These are phyloP conservation scores for Condylura cristata DNA, from an alignment of 2,113 vertebrate species.

Conservation along the genomic window DNA sequence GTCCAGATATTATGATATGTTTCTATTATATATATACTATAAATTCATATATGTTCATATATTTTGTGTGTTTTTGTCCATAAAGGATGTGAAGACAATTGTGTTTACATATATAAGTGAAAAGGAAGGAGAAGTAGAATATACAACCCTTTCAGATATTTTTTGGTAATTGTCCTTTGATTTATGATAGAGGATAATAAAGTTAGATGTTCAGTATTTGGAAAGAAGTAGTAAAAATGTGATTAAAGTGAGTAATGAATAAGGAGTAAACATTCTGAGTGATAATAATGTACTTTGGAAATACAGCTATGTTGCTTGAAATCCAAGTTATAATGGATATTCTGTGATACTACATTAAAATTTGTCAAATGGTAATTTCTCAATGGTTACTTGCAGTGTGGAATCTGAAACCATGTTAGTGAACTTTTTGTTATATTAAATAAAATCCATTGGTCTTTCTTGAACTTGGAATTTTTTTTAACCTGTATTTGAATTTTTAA, in stretches of 20 bases:
- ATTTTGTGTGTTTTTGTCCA: not conserved
- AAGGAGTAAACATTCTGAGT: not conserved
- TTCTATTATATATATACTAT: not conserved
- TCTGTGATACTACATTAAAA: not conserved
- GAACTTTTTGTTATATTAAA: no score
- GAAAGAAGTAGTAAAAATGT: not conserved
- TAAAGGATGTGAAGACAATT: not conserved
- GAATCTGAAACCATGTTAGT: no score
- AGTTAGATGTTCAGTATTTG: not conserved
- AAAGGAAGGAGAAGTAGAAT: not conserved
- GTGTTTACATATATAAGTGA: not conserved
- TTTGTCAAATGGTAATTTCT: not conserved
- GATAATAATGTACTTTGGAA: not conserved
- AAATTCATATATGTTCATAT: not conserved
- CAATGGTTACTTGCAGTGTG: not conserved
- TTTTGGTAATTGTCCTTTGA: not conserved
- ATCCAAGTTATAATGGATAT: conserved; percentile 1
- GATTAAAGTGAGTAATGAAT: not conserved
- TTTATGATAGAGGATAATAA: not conserved
- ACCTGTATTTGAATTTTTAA: not conserved
- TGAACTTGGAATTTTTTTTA: not conserved
- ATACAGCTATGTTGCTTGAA: not conserved
- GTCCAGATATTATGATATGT: not conserved
- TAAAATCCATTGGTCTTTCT: no score
- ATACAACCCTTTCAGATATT: not conserved